These are phyloP conservation scores for Gasteruption jaculator DNA, from an alignment of 2,888 invertebrate species.

Conservation along the genomic window DNA sequence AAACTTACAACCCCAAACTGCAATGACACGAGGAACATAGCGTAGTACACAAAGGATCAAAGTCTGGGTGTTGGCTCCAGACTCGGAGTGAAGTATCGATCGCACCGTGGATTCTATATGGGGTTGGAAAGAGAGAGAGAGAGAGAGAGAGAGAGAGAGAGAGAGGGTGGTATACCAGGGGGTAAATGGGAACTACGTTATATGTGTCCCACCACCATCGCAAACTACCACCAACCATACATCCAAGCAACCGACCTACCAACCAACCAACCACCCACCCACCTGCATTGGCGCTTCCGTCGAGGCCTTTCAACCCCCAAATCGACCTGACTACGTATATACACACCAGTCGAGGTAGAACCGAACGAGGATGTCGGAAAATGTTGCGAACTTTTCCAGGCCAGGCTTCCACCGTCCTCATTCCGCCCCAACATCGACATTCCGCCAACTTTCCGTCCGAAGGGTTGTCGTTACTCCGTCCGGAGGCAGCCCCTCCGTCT, in stretches of 20 bases:
- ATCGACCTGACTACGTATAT: slow-evolving; percentile 25
- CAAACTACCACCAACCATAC: slow-evolving; percentile 4
- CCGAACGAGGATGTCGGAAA: background rate
- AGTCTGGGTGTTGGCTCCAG: too few relatives aligned
- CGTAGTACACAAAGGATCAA: too few relatives aligned
- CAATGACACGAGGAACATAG: too few relatives aligned
- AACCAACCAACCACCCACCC: slow-evolving; percentile 5
- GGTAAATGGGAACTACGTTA: slow-evolving; percentile 19
- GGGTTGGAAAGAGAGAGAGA: slow-evolving; percentile 9
- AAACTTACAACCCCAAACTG: too few relatives aligned
- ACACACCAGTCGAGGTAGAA: too few relatives aligned
- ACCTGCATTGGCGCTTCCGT: slow-evolving; percentile 10
- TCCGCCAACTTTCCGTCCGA: slow-evolving; percentile 19
- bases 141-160: slow-evolving; percentile 4
- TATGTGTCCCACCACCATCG: slow-evolving; percentile 10
- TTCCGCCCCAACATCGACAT: slow-evolving; percentile 23
- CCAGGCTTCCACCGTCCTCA: slow-evolving; percentile 13
- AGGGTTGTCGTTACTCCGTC: too few relatives aligned
- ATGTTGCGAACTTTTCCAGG: slow-evolving; percentile 5
- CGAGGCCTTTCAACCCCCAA: slow-evolving; percentile 23
- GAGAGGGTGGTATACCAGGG: slow-evolving; percentile 5
- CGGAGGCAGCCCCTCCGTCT: too few relatives aligned
- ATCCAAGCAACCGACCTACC: slow-evolving; percentile 15
- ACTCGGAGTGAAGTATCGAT: too few relatives aligned
- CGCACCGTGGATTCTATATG: slow-evolving; percentile 24